Evolutionary conservation across 2,797 vertebrate genomes (phyloP), one percentile per base, ranked within the genome.

Genomic region (Gallirallus australis): DNA sequence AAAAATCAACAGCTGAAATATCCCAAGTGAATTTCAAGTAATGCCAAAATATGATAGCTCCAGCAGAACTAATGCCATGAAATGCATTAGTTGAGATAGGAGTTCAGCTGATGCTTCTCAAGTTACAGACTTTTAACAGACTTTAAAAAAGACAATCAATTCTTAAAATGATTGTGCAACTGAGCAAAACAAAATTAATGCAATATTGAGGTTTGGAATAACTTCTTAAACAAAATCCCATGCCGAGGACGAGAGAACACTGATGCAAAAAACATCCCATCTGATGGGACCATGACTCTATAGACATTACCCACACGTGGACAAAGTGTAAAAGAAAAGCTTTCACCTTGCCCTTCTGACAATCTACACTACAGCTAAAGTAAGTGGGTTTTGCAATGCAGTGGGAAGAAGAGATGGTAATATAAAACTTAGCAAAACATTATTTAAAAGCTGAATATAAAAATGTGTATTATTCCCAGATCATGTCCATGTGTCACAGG

Each of bases 71-170:
- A 69, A 81, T 91, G 90, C 90, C 94, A 97, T 60, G 33, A 83
- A 95, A 94, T 73, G 45, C 91, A 86, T 92, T 91, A 95, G 68
- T 9, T 56, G 60, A 85, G 80, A 89, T 40, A 60, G 0, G 25
- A 89, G 45, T 90, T 96, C 76, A 89, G 83, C 69, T 90, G 86
- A 93, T 72, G 87, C 47, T 72, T 94, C 90, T 94, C 20, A 71
- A 75, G 3, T 92, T 92, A 88, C 83, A 87, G 61, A 86, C 75
- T 94, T 96, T 81, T 48, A 95, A 92, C 19, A 88, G 83, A 90
- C 40, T 83, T 84, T 68, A 72, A 90, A 94, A 82, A 7, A 83
- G 37, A 88, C 92, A 96, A 96, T 94, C 75, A 63, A 89, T 96
- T 93, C 93, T 82, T 70, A 1, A 71, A 94, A 94, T 86, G 10